phyloP scores from a whole-genome alignment of 2,797 vertebrate species.

The Rachycentron canadum region DNA sequence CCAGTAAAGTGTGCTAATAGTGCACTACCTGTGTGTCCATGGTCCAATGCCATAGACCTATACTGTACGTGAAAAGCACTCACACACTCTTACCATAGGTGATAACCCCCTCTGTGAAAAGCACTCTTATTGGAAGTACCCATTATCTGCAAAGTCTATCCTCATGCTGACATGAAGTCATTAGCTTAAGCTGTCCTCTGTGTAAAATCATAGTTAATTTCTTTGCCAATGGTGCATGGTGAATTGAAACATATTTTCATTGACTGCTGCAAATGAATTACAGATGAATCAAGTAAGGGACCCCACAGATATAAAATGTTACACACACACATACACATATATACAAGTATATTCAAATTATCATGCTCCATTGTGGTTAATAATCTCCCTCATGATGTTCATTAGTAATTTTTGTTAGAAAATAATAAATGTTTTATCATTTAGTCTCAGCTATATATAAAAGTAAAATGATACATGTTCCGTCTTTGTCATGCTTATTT shows the following conservation, averaged over 20 bases:
- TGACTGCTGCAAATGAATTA: constrained; percentile 50
- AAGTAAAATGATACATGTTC: constrained; percentile 34
- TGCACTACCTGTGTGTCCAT: constrained; percentile 70
- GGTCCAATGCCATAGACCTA: constrained; percentile 72
- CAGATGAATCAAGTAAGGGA: constrained; percentile 9
- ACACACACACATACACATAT: not conserved
- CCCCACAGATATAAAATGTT: not conserved
- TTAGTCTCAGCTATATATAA: not conserved
- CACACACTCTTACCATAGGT: constrained; percentile 82
- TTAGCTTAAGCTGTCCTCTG: constrained; percentile 82
- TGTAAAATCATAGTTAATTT: constrained; percentile 75
- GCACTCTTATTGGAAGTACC: constrained; percentile 82
- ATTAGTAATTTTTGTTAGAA: not conserved
- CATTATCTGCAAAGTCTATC: constrained; percentile 82
- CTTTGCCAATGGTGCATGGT: constrained; percentile 51
- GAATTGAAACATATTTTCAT: constrained; percentile 58
- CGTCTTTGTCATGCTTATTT: constrained; percentile 32
- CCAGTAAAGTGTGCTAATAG: constrained; percentile 77
- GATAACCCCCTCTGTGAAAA: constrained; percentile 81
- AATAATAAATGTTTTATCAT: not conserved
- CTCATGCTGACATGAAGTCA: constrained; percentile 80
- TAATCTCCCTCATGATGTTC: not conserved
- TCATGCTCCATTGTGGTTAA: not conserved
- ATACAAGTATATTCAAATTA: not conserved
- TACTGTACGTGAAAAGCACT: constrained; percentile 80